A percentile compares a stretch with the other conserved stretches of the same genome.
These are phyloP conservation scores for Phyllotis vaccarum DNA, from an alignment of 2,797 vertebrate species.

Conservation along the genomic window DNA sequence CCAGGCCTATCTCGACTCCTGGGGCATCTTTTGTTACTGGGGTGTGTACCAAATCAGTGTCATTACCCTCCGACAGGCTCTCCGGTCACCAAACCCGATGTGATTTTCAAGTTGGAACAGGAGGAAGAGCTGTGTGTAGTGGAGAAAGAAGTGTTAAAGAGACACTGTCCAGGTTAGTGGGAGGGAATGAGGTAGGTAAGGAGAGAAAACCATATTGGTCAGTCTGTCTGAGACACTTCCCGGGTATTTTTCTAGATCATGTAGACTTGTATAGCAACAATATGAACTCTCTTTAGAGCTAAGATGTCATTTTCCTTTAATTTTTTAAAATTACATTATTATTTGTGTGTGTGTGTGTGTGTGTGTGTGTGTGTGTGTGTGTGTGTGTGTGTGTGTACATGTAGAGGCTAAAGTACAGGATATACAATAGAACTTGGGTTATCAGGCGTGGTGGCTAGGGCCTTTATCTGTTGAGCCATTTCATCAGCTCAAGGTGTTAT, in stretches of 20 bases:
- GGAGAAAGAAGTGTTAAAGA: conserved; percentile 62
- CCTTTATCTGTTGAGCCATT: neutral
- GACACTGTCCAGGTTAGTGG: conserved; percentile 73
- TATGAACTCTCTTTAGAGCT: conserved; percentile 12
- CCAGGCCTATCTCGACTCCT: neutral
- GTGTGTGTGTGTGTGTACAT: neutral
- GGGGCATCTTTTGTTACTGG: neutral
- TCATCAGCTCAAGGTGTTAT: neutral
- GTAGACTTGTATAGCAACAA: neutral
- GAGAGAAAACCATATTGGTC: neutral
- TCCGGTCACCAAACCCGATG: conserved; percentile 79
- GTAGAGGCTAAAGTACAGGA: neutral
- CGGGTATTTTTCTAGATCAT: neutral
- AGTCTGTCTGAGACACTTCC: neutral
- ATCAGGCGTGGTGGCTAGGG: neutral
- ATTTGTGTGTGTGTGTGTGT: neutral
- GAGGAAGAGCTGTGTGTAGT: conserved; percentile 75
- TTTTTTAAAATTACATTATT: neutral
- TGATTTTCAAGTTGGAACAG: conserved; percentile 82
- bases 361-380: neutral
- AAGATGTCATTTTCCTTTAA: neutral
- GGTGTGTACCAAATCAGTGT: neutral
- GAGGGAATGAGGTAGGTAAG: neutral
- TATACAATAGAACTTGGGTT: neutral
- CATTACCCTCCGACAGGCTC: conserved; percentile 59